Evolutionary conservation across 2,113 vertebrate species (phyloP).

Genomic region (Ctenomys sociabilis): DNA sequence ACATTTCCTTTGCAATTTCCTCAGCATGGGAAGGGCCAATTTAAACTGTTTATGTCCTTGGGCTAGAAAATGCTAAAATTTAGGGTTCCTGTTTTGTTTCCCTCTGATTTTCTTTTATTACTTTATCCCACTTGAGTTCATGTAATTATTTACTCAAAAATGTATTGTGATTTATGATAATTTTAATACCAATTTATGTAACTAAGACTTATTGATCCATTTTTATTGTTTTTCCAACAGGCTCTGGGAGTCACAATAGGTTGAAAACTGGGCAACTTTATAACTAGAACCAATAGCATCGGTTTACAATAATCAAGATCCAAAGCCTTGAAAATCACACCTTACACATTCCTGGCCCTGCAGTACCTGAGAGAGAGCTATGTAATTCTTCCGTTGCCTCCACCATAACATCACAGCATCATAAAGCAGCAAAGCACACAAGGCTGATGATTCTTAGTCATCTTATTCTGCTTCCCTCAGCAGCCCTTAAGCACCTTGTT

Average conservation of each 20-base stretch:
- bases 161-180: background rate
- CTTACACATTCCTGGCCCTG: background rate
- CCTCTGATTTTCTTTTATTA: background rate
- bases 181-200: slow-evolving; percentile 41
- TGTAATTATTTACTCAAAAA: background rate
- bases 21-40: background rate
- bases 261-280: slow-evolving; percentile 28
- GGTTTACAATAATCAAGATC: background rate
- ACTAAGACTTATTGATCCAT: background rate
- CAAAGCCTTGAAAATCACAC: background rate
- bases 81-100: background rate
- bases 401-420: background rate
- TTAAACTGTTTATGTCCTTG: slow-evolving; percentile 11
- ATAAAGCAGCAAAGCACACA: background rate
- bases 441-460: background rate
- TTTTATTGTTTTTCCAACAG: background rate
- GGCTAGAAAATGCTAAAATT: slow-evolving; percentile 23
- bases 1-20: background rate
- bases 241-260: slow-evolving; percentile 4
- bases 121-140: slow-evolving; percentile 16
- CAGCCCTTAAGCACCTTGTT: background rate
- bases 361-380: background rate
- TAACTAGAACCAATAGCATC: slow-evolving; percentile 12
- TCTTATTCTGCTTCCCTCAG: background rate
- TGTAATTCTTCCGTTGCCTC: background rate